These are phyloP conservation scores for Scolopax bukidnonensis DNA, from an alignment of 2,797 vertebrate genomes.

Conservation along the genomic window DNA sequence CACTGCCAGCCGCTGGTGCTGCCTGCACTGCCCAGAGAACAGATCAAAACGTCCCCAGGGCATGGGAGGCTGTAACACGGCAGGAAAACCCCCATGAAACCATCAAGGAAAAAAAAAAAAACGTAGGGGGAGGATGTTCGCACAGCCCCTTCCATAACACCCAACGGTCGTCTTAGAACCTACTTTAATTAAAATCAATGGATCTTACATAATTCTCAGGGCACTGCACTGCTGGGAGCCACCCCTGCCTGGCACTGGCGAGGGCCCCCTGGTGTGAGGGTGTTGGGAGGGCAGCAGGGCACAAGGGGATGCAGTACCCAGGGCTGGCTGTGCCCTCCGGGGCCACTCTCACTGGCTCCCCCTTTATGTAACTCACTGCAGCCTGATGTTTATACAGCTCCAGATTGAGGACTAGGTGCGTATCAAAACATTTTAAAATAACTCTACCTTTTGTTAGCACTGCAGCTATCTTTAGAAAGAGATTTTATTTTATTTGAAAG, in stretches of 20 bases:
- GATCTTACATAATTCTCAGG: conserved; percentile 2
- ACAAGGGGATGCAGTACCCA: fast-evolving
- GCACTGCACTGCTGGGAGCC: background rate
- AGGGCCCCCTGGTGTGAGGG: background rate
- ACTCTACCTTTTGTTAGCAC: conserved; percentile 40
- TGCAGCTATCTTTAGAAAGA: conserved; percentile 3
- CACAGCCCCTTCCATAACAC: background rate
- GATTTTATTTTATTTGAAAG: background rate
- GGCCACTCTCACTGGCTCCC: background rate
- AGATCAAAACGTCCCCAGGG: fast-evolving
- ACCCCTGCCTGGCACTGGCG: background rate
- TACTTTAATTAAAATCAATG: conserved; percentile 14
- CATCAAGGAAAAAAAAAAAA: too few species aligned
- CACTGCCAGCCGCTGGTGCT: fast-evolving
- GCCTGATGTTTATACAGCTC: background rate
- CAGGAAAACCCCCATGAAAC: background rate
- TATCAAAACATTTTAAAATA: conserved; percentile 10
- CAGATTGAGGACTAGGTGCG: background rate
- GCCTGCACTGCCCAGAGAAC: background rate
- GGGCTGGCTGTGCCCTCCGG: background rate
- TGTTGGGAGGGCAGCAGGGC: fast-evolving
- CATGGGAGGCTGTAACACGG: background rate
- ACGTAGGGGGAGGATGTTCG: fast-evolving
- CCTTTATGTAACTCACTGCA: background rate
- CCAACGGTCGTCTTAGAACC: background rate